These are phyloP conservation scores for Pavo muticus DNA, from an alignment of 2,113 vertebrate genomes.

Conservation along the genomic window DNA sequence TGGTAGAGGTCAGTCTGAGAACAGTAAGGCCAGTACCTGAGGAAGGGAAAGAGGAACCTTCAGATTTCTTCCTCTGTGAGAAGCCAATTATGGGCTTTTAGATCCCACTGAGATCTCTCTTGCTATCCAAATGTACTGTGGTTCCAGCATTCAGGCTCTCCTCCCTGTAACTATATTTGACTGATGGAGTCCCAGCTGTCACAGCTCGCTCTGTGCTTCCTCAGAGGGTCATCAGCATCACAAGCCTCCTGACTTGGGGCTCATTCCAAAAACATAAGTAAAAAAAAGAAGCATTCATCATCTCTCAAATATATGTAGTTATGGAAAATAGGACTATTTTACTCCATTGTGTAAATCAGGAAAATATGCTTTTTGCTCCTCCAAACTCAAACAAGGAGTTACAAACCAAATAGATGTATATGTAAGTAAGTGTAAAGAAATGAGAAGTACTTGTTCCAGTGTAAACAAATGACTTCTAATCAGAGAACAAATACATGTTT, in stretches of 20 bases:
- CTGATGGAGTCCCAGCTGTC: background rate
- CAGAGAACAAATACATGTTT: background rate
- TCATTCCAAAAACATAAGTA: background rate
- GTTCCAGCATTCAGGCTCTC: background rate
- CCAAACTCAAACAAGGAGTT: rapidly evolving
- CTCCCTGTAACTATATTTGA: background rate
- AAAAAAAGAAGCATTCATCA: background rate
- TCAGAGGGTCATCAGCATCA: background rate
- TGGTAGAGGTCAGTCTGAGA: background rate
- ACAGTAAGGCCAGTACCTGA: background rate
- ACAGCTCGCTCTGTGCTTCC: background rate
- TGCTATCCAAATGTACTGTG: background rate
- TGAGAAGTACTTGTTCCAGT: background rate
- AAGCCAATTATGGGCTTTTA: constrained; percentile 14
- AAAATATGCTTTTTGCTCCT: background rate
- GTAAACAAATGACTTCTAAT: background rate
- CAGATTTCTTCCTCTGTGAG: background rate
- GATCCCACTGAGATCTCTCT: background rate
- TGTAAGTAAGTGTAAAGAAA: background rate
- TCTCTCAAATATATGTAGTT: background rate
- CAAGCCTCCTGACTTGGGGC: background rate
- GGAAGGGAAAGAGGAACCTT: background rate
- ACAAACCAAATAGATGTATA: background rate
- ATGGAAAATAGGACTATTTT: background rate
- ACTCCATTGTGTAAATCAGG: background rate